Percentiles rank a stretch among this genome's conserved stretches.
Conservation (phyloP, 2,888 invertebrate genomes). For the Steinernema scapterisci region DNA sequence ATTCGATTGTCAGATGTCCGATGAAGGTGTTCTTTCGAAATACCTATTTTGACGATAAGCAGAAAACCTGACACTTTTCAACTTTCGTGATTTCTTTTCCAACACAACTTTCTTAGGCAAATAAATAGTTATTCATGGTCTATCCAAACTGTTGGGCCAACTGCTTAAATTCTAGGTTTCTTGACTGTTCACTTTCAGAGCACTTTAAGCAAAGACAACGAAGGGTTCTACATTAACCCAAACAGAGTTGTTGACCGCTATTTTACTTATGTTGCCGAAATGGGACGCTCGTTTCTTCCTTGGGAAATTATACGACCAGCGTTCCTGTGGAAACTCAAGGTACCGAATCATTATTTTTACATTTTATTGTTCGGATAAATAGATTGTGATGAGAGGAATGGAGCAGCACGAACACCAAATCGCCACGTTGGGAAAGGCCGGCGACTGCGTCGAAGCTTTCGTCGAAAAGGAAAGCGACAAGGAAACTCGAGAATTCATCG, state of each 20-base stretch:
- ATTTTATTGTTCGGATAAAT: constrained; percentile 7
- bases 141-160: no score
- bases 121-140: no score
- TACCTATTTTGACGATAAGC: no score
- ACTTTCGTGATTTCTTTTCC: no score
- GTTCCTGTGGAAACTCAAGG: constrained; percentile 58
- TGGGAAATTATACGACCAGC: constrained; percentile 49
- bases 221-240: constrained; percentile 29
- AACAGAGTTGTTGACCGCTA: constrained; percentile 49
- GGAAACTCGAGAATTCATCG: constrained; percentile 37
- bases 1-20: no score
- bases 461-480: not conserved
- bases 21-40: no score
- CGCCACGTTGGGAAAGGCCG: not conserved
- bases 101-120: no score
- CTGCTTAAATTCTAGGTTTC: no score
- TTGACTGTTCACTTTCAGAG: not conserved
- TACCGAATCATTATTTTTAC: constrained; percentile 4
- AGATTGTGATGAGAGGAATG: not conserved
- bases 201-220: not conserved
- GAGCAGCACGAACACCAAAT: not conserved
- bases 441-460: not conserved
- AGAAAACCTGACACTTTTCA: no score
- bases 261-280: constrained; percentile 46
- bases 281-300: constrained; percentile 43